A percentile compares a stretch with the other conserved stretches of the same genome.
Evolutionary conservation across 2,113 vertebrate genomes (phyloP).

Genomic region (Maccullochella peelii): DNA sequence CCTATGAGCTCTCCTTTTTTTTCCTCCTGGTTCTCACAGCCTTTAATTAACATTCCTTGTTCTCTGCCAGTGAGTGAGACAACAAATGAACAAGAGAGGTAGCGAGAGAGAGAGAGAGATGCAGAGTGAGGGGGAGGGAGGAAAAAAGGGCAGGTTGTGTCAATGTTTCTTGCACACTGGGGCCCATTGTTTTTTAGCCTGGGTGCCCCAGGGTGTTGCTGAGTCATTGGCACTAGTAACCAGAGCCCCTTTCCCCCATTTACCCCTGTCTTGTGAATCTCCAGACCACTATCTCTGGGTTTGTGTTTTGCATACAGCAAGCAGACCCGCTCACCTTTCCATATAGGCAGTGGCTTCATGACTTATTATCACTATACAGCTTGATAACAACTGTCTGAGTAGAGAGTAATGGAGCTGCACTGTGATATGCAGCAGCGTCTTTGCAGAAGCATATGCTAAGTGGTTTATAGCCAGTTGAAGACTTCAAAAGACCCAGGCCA

Average conservation of each 20-base stretch:
- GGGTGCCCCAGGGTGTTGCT: constrained; percentile 62
- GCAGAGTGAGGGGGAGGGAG: constrained; percentile 29
- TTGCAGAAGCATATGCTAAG: constrained; percentile 31
- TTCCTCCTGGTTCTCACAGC: constrained; percentile 54
- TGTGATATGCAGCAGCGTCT: constrained; percentile 11
- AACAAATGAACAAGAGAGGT: constrained; percentile 65
- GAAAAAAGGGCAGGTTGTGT: constrained; percentile 73
- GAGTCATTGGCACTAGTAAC: constrained; percentile 74
- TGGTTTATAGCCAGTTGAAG: constrained; percentile 22
- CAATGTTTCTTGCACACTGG: constrained; percentile 76
- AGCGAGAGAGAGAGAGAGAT: constrained; percentile 42
- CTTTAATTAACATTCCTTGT: constrained; percentile 85
- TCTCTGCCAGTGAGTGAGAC: constrained; percentile 65
- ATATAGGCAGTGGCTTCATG: background rate
- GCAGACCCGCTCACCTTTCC: constrained; percentile 37
- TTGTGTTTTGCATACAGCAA: constrained; percentile 1
- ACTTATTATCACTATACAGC: background rate
- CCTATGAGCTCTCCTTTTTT: constrained; percentile 28
- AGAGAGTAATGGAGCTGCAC: background rate
- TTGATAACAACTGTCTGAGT: background rate
- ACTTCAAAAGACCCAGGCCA: constrained; percentile 29
- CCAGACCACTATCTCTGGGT: constrained; percentile 11
- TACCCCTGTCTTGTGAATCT: constrained; percentile 50
- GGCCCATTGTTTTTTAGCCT: constrained; percentile 72
- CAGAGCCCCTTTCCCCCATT: constrained; percentile 52